Percentiles rank a stretch among this genome's conserved stretches.
phyloP scores from a whole-genome alignment of 2,888 invertebrate species.

The Lissonota sp. region DNA sequence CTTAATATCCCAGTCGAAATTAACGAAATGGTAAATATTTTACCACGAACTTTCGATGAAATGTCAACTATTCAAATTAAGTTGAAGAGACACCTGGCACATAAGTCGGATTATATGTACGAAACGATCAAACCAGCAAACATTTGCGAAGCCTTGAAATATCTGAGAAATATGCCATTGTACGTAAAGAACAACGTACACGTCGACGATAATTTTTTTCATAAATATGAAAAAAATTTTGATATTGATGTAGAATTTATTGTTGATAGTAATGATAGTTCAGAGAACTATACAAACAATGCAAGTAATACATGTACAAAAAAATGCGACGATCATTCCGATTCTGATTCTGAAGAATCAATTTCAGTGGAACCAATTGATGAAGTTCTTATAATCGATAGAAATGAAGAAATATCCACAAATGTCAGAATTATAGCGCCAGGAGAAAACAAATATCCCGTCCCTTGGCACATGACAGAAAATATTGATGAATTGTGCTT shows the following conservation, averaged over 20 bases:
- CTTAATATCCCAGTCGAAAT: slow-evolving; percentile 67
- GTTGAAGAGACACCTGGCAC: slow-evolving; percentile 72
- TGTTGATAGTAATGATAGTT: slow-evolving; percentile 43
- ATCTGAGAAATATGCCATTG: slow-evolving; percentile 40
- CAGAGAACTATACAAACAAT: no score
- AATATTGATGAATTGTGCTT: slow-evolving; percentile 71
- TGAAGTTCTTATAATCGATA: slow-evolving; percentile 54
- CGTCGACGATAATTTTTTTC: slow-evolving; percentile 50
- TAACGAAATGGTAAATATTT: slow-evolving; percentile 55
- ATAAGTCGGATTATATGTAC: slow-evolving; percentile 72
- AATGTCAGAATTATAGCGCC: slow-evolving; percentile 69
- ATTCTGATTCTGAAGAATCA: no score
- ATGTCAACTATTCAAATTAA: slow-evolving; percentile 72
- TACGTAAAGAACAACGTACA: slow-evolving; percentile 49
- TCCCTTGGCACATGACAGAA: slow-evolving; percentile 68
- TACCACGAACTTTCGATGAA: slow-evolving; percentile 66
- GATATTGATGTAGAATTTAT: slow-evolving; percentile 47
- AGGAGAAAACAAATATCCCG: slow-evolving; percentile 69
- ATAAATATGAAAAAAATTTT: slow-evolving; percentile 40
- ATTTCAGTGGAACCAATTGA: no score
- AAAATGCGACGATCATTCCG: no score
- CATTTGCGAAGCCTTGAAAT: slow-evolving; percentile 53
- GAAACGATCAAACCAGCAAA: slow-evolving; percentile 71
- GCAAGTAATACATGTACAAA: no score
- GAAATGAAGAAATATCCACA: slow-evolving; percentile 56